Percentiles rank a stretch among this genome's conserved stretches.
These are phyloP conservation scores for Rhadinocentrus ornatus DNA, from an alignment of 2,797 vertebrate genomes.

Conservation along the genomic window DNA sequence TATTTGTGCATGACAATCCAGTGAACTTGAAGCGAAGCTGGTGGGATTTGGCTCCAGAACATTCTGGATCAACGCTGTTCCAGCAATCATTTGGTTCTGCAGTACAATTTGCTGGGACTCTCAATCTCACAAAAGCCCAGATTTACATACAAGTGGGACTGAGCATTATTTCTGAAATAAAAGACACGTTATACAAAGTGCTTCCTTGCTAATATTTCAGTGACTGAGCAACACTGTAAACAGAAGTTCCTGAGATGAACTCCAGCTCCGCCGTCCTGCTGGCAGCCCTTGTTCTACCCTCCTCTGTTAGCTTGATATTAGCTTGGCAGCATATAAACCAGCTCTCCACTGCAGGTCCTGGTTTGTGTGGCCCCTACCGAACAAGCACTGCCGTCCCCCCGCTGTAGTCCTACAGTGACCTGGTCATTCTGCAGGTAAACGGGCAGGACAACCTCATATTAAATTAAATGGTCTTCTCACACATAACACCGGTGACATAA, in stretches of 20 bases:
- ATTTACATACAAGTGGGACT: neutral
- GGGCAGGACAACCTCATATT: too few species aligned
- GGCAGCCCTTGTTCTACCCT: neutral
- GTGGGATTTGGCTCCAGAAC: neutral
- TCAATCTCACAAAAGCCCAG: neutral
- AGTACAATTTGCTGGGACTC: neutral
- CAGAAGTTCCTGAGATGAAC: neutral
- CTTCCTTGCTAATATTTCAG: neutral
- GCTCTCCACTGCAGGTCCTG: too few species aligned
- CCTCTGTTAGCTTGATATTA: neutral
- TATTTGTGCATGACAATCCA: conserved; percentile 14
- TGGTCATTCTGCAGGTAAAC: neutral
- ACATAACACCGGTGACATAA: too few species aligned
- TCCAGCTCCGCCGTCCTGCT: neutral
- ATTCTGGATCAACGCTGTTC: neutral
- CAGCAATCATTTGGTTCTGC: conserved; percentile 16
- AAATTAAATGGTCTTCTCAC: too few species aligned
- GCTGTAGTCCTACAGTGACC: neutral
- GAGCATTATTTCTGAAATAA: neutral
- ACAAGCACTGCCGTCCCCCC: neutral
- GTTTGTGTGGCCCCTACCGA: neutral
- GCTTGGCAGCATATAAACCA: neutral
- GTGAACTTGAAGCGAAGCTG: conserved; percentile 1
- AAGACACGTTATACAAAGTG: neutral
- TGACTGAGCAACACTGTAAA: neutral